Evolutionary conservation across 2,888 invertebrate species (phyloP).

Genomic region (Theretra japonica): DNA sequence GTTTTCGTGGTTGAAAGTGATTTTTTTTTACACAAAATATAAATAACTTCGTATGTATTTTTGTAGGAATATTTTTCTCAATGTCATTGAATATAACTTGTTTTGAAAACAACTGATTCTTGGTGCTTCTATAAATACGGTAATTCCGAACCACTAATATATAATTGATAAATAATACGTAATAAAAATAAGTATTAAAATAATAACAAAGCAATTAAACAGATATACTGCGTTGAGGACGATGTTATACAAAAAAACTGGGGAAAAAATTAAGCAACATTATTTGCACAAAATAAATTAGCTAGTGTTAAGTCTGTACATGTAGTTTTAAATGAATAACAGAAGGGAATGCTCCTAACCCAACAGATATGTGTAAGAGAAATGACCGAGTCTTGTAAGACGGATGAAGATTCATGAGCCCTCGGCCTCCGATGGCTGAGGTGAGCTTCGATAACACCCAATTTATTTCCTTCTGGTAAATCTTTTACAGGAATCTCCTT

Average conservation of each 20-base stretch:
- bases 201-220: too few relatives aligned
- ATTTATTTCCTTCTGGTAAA: constrained; percentile 17
- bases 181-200: too few relatives aligned
- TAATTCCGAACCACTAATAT: too few relatives aligned
- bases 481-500: not conserved
- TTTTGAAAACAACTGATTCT: too few relatives aligned
- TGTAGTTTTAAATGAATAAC: not conserved
- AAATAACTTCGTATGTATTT: not conserved
- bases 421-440: not conserved
- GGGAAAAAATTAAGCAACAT: too few relatives aligned
- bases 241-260: too few relatives aligned
- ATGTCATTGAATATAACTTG: not conserved
- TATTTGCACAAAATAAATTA: too few relatives aligned
- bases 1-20: not conserved
- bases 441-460: constrained; percentile 3
- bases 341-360: too few relatives aligned
- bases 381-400: not conserved
- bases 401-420: not conserved
- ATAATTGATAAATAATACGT: too few relatives aligned
- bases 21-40: not conserved
- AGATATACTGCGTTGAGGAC: too few relatives aligned
- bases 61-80: not conserved
- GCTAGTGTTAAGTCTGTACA: too few relatives aligned
- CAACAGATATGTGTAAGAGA: not conserved
- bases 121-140: too few relatives aligned